Percentiles rank a stretch among this genome's conserved stretches.
phyloP scores from a whole-genome alignment of 2,888 invertebrate species.

The Metopia argyrocephala region DNA sequence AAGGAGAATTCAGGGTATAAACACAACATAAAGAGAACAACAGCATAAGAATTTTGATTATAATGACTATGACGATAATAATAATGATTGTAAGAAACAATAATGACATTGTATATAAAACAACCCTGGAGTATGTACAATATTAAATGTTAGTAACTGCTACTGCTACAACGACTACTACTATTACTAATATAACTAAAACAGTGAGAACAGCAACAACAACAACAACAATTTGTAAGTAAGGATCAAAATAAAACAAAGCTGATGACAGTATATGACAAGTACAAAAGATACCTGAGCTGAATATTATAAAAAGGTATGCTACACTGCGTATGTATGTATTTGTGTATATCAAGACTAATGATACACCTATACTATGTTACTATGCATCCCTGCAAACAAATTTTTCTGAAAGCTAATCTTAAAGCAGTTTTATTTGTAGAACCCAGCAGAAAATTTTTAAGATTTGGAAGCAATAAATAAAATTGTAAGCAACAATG shows the following conservation, averaged over 20 bases:
- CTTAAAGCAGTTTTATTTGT: no score
- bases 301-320: slow-evolving; percentile 31
- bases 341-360: no score
- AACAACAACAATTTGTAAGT: slow-evolving; percentile 56
- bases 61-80: slow-evolving; percentile 59
- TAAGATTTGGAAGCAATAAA: no score
- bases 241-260: slow-evolving; percentile 50
- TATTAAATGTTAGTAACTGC: slow-evolving; percentile 20
- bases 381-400: no score
- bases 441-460: no score
- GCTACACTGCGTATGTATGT: neutral
- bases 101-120: slow-evolving; percentile 40
- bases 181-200: slow-evolving; percentile 18
- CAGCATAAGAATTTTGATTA: slow-evolving; percentile 58
- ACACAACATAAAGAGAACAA: slow-evolving; percentile 6
- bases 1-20: neutral
- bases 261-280: slow-evolving; percentile 60
- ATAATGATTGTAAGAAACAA: slow-evolving; percentile 64
- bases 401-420: no score
- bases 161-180: slow-evolving; percentile 33
- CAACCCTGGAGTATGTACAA: neutral
- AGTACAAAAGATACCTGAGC: slow-evolving; percentile 56
- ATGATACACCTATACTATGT: no score
- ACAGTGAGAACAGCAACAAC: slow-evolving; percentile 29
- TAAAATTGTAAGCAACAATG: no score